A percentile compares a stretch with the other conserved stretches of the same genome.
Evolutionary conservation across 2,888 invertebrate species (phyloP).

Genomic region (Idaea biselata): DNA sequence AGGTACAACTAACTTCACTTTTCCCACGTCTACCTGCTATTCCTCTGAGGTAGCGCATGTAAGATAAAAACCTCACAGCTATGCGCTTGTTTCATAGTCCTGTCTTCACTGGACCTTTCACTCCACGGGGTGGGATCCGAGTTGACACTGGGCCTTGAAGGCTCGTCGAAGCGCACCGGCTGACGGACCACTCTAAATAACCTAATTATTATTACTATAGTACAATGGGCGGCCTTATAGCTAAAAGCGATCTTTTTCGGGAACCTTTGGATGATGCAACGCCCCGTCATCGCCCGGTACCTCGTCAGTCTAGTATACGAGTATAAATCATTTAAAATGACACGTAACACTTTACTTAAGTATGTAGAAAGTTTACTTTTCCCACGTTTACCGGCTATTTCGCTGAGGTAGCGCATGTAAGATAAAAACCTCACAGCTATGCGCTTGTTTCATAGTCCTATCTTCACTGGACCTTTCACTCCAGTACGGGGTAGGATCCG

Average conservation of each 20-base stretch:
- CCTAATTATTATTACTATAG: too few relatives aligned
- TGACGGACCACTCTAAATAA: constrained; percentile 38
- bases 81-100: constrained; percentile 39
- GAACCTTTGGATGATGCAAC: too few relatives aligned
- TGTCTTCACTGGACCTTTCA: constrained; percentile 41
- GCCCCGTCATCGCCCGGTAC: too few relatives aligned
- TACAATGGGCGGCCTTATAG: too few relatives aligned
- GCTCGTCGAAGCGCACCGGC: constrained; percentile 52
- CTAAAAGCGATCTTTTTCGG: too few relatives aligned
- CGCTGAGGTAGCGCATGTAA: constrained; percentile 40
- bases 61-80: constrained; percentile 60
- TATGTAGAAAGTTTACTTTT: too few relatives aligned
- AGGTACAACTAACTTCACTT: too few relatives aligned
- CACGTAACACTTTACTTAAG: too few relatives aligned
- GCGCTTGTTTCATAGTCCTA: constrained; percentile 38
- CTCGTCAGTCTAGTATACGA: too few relatives aligned
- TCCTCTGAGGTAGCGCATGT: constrained; percentile 36
- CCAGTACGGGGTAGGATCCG: constrained; percentile 54
- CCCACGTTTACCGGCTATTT: constrained; percentile 5
- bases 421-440: constrained; percentile 57
- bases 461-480: constrained; percentile 43
- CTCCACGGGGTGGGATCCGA: constrained; percentile 56
- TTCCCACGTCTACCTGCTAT: neutral
- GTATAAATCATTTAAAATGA: too few relatives aligned
- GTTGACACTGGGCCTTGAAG: constrained; percentile 49